Base-by-base conservation (phyloP, 1,140 invertebrate species). In the Diabrotica undecimpunctata region DNA sequence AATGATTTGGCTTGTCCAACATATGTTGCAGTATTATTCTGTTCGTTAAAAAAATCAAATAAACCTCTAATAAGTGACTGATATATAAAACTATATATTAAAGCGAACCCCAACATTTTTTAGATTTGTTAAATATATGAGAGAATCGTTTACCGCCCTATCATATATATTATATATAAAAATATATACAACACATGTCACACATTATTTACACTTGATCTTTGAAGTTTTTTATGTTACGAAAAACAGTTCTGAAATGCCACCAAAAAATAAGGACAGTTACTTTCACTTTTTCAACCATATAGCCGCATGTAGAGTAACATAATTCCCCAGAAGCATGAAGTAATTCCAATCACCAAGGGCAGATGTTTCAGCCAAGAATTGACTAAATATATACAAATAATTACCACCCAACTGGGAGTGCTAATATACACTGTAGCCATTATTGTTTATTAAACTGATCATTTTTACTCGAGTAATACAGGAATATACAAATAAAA, bases 321-420 rank as follows among this genome's bases (percentile, higher is more conserved):
- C 67, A 88, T 84, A 71, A 90, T 83, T 74, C 88, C 89, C 88
- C 88, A 90, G 75, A 90, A 82, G 81, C 87, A 86, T 46, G 84
- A 85, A 50, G 84, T 87, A 69, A 89, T 81, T 70, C 87, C 87
- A 77, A 88, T 81, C 80, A 88, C 82, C 69, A 88, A 75, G 59
- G 87, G 86, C 77, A 87, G 77, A 73, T 85, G 83, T 71, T 76
- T 77, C 69, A 78, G 74, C 78, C 78, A 79, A 67, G 76, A 72
- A 75, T 77, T 72, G 71, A 79, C 78, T 78, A 71, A 72, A 59
- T 62, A 70, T 59, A 74, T 70, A 77, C 62, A 73, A 73, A 75
- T 59, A 74, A 75, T 77, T 75, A 77, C 70, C 66, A 75, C 66
- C 71, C 72, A 72, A 72, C 74, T 77, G 69, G 74, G 75, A 78